Conservation (phyloP, 2,888 invertebrate genomes). For the Slavum lentiscoides region DNA sequence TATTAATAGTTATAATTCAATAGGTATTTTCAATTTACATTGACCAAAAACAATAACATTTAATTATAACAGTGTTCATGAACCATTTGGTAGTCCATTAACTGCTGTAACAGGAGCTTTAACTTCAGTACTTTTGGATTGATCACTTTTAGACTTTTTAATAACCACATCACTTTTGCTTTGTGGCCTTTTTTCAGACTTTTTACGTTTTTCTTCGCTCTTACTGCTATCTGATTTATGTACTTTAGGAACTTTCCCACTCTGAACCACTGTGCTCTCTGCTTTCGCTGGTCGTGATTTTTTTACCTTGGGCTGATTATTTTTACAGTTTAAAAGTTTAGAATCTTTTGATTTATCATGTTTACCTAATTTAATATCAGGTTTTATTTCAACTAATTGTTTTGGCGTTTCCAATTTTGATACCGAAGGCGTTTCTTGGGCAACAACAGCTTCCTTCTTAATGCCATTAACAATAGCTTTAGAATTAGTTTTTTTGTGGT, state of each 20-base stretch:
- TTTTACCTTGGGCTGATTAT: conserved; percentile 7
- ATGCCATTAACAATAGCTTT: conserved; percentile 32
- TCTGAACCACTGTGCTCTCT: conserved; percentile 1
- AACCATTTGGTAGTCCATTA: conserved; percentile 40
- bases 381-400: not conserved
- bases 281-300: not conserved
- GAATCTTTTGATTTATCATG: conserved; percentile 17
- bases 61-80: conserved; percentile 36
- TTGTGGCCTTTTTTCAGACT: conserved; percentile 39
- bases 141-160: conserved; percentile 36
- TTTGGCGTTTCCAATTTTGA: not conserved
- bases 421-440: not conserved
- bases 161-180: conserved; percentile 26
- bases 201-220: conserved; percentile 31
- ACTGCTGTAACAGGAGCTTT: not conserved
- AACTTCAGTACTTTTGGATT: conserved; percentile 30
- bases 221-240: conserved; percentile 28
- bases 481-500: conserved; percentile 18
- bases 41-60: conserved; percentile 23
- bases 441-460: conserved; percentile 6
- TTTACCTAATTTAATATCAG: conserved; percentile 32
- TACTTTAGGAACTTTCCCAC: not conserved
- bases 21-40: conserved; percentile 24
- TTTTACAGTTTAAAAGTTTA: conserved; percentile 5
- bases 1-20: conserved; percentile 31